Evolutionary conservation across 2,113 vertebrate genomes (phyloP), one percentile per base, ranked within the genome.

Genomic region (Cricetomys ansorgei): DNA sequence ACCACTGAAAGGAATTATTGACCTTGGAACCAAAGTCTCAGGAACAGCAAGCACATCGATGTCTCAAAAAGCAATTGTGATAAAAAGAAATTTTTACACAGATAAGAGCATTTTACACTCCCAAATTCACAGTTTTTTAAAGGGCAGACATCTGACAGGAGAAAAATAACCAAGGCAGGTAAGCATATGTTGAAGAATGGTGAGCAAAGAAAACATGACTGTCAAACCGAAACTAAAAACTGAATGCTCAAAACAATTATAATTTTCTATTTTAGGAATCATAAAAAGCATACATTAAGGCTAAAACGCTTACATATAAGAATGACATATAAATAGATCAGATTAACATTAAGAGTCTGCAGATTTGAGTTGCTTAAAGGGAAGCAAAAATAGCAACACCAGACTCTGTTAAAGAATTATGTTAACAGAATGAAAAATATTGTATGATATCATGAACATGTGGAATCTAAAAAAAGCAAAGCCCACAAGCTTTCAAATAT

Each of bases 371-470:
- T 80, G 50, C 83, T 93, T 85, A 43, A 34, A 80, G 23, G 55
- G 53, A 89, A 64, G 11, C 53, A 93, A 79, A 90, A 91, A 90
- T 64, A 93, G 45, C n/a, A 84, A 67, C 37, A 6, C 88, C 45
- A 40, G 13, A 85, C 48, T 88, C 62, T 62, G 55, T 73, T 85
- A 93, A 80, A 93, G 62, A 94, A 91, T 67, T 45, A 15, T 37
- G 37, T 62, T 86, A 84, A 93, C 57, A 40, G 59, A 83, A 92
- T 34, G 70, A 67, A 91, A 95, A 88, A 76, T 88, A 89, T 7
- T 67, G 31, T 50, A 48, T 75, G 69, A 83, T 84, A 48, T 89
- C 90, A 89, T 3, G 31, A 80, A 40, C 16, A 75, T 89, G 85
- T 76, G 57, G 48, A 67, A 57, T 92, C 48, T 92, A 64, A 65